Conservation (phyloP, 2,797 vertebrate genomes). For the Micrastur ruficollis region DNA sequence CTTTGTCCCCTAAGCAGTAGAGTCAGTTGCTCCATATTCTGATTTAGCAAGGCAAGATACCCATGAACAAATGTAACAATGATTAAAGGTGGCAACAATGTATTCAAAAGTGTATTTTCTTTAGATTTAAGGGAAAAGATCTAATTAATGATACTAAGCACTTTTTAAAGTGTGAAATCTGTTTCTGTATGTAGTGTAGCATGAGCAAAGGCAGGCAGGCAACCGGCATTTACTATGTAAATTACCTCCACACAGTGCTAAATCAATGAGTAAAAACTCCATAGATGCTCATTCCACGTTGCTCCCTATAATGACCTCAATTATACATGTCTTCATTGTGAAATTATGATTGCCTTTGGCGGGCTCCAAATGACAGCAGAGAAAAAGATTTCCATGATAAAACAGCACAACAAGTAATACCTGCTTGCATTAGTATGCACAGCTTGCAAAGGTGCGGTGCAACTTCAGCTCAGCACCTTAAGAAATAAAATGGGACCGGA, state of each 20-base stretch:
- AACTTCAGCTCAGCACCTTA: not conserved
- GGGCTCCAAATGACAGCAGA: conserved; percentile 66
- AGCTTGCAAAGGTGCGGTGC: not conserved
- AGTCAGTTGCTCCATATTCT: not conserved
- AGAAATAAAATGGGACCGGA: not conserved
- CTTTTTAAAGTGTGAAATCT: not conserved
- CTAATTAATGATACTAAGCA: conserved; percentile 33
- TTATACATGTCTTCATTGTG: conserved; percentile 77
- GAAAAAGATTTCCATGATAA: conserved; percentile 69
- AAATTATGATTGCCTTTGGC: conserved; percentile 76
- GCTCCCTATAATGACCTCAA: conserved; percentile 77
- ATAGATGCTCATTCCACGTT: conserved; percentile 71
- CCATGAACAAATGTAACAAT: not conserved
- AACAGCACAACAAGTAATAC: conserved; percentile 35
- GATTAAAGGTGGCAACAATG: not conserved
- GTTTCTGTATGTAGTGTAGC: not conserved
- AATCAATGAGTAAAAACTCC: conserved; percentile 73
- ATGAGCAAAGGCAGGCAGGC: not conserved
- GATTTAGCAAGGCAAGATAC: not conserved
- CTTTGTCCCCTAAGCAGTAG: not conserved
- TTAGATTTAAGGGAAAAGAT: conserved; percentile 24
- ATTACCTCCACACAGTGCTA: conserved; percentile 49
- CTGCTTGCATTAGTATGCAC: conserved; percentile 24
- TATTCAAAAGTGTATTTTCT: conserved; percentile 12
- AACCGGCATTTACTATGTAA: conserved; percentile 12